These are phyloP conservation scores for Eueides isabella DNA, from an alignment of 1,140 invertebrate genomes.

Conservation along the genomic window DNA sequence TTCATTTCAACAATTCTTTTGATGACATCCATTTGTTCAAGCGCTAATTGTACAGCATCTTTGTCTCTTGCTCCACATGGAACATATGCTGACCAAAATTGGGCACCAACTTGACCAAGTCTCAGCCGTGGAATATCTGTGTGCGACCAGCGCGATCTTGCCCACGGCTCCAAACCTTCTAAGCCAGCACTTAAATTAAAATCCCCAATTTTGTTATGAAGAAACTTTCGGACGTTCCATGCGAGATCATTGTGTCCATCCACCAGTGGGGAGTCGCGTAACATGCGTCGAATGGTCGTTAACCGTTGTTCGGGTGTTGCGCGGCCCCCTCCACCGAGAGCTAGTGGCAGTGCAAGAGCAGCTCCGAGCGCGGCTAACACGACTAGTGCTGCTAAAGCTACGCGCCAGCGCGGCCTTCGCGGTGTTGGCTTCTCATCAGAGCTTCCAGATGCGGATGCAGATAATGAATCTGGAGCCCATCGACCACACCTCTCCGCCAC, in stretches of 20 bases:
- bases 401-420: conserved; percentile 73
- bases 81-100: conserved; percentile 93
- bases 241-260: conserved; percentile 95
- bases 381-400: conserved; percentile 72
- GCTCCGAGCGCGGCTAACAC: conserved; percentile 73
- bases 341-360: conserved; percentile 74
- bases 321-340: conserved; percentile 78
- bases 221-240: conserved; percentile 91
- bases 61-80: conserved; percentile 91
- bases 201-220: conserved; percentile 90
- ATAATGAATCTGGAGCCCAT: conserved; percentile 75
- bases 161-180: conserved; percentile 89
- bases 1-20: conserved; percentile 91
- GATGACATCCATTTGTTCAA: conserved; percentile 95
- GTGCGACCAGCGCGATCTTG: conserved; percentile 91
- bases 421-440: conserved; percentile 78
- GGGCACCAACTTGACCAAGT: conserved; percentile 91
- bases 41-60: conserved; percentile 92
- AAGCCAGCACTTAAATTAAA: conserved; percentile 91
- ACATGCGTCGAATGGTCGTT: conserved; percentile 82
- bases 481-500: conserved; percentile 80
- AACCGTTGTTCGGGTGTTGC: conserved; percentile 83
- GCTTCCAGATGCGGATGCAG: conserved; percentile 77
- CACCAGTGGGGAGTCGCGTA: conserved; percentile 84
- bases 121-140: conserved; percentile 93